Evolutionary conservation across 2,113 vertebrate species (phyloP), one percentile per base, ranked within the genome.

Genomic region (Psephotus haematonotus): DNA sequence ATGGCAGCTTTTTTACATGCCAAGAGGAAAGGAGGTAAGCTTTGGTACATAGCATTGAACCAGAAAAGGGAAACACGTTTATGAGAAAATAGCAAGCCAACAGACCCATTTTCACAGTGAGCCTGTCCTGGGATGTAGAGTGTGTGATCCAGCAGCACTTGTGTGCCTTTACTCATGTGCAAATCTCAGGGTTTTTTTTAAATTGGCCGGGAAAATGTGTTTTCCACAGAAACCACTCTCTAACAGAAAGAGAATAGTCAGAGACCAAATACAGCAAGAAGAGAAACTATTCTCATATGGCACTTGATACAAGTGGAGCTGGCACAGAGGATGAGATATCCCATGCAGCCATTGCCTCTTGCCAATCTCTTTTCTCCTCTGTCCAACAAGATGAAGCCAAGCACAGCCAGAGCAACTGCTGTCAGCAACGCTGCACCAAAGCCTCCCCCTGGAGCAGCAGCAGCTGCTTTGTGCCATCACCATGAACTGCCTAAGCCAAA

Each of bases 201-300:
- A 33, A 29, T 35, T 18, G 16, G 11, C 22, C 16, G 3, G 4
- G 3, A 39, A 24, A 60, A 17, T 0, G 1, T 3, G 1, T 47
- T 74, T 41, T 13, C 20, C 64, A 16, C n/a, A 77, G 31, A 82
- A 37, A n/a, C 7, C 11, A 16, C 4, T 57, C 35, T 23, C 17
- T 57, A 31, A 14, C 9, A 6, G 28, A 50, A 78, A 63, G 9
- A 53, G 17, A 65, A 43, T 3, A 37, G 52, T 44, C 18, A 50
- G 59, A 46, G 18, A n/a, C 5, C 39, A 82, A 13, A 20, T 31
- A 35, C 2, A 41, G 20, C 19, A 47, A 37, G 62, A 63, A 17
- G 52, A 31, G 23, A 29, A 52, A 52, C 39, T 35, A 18, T 37
- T 64, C 63, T 41, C 28, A 62, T 1, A 9, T 1, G 25, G 28